Base-by-base conservation (phyloP, 2,797 vertebrate genomes). In the Orestias chungarensis region DNA sequence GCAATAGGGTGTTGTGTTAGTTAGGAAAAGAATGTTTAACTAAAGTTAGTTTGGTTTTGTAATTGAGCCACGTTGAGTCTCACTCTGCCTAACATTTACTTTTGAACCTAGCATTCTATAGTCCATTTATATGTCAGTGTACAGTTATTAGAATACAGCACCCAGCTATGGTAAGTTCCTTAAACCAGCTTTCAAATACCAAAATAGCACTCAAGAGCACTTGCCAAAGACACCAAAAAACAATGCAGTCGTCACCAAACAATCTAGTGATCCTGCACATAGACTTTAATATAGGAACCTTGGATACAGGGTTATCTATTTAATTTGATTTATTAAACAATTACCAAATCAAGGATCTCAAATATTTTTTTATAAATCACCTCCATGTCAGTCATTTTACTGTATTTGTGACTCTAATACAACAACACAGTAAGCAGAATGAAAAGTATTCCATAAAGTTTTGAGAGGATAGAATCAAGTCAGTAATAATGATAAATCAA, bases 41-140 rank as follows among this genome's bases (percentile, higher is more conserved):
- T 75, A 44, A 80, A 10, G 11, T 14, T 49, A 17, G 9, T 62
- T 69, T 54, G 57, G 18, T 47, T 44, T 54, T n/a, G n/a, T n/a
- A 23, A 47, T 14, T 52, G 49, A 50, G 49, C 25, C 25, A n/a
- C n/a, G 23, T 50, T 50, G n/a, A 11, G 25, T 35, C 33, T 35
- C 31, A 29, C 14, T 55, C 27, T 8, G 20, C 64, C 40, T 7
- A 11, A 38, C 17, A 68, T 15, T 46, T 25, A 38, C 27, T 5
- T 47, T 47, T n/a, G 6, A 52, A 15, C 12, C 10, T 15, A 25
- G 4, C 11, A 25, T 25, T n/a, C 27, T 11, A 27, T 2, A 25
- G 4, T n/a, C n/a, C n/a, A n/a, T n/a, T n/a, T n/a, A n/a, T n/a
- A n/a, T n/a, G n/a, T n/a, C n/a, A n/a, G n/a, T n/a, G n/a, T n/a